These are phyloP conservation scores for Synergus laeviventris DNA, from an alignment of 2,888 invertebrate species.

Conservation along the genomic window DNA sequence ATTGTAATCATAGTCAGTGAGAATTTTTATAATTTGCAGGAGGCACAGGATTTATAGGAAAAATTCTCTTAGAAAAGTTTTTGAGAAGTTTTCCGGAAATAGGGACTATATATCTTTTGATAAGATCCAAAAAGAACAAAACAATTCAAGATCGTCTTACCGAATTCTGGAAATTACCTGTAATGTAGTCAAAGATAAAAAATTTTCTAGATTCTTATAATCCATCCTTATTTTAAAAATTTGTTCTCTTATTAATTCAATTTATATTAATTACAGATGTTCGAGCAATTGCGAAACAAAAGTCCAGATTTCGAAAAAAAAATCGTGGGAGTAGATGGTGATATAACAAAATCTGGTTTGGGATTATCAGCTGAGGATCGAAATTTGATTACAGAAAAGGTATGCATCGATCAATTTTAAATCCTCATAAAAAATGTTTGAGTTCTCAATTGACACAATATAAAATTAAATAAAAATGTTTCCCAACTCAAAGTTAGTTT, in stretches of 20 bases:
- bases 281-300: not conserved
- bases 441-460: too few species aligned
- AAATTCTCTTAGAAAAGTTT: constrained; percentile 13
- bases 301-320: constrained; percentile 61
- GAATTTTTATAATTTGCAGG: not conserved
- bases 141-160: not conserved
- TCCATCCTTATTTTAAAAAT: too few species aligned
- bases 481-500: not conserved
- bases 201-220: too few species aligned
- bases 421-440: too few species aligned
- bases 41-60: not conserved
- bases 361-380: constrained; percentile 73
- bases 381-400: constrained; percentile 48
- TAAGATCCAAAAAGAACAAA: not conserved
- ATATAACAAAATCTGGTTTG: constrained; percentile 70
- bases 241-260: not conserved
- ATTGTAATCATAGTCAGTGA: not conserved
- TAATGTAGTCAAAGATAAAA: not conserved
- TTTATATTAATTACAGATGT: not conserved
- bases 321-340: constrained; percentile 73
- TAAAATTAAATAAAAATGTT: too few species aligned
- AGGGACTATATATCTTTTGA: not conserved
- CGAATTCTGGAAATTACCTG: not conserved
- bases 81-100: not conserved
- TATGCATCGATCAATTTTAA: constrained; percentile 4